phyloP scores from a whole-genome alignment of 2,888 invertebrate genomes.

The Pachymerium ferrugineum region DNA sequence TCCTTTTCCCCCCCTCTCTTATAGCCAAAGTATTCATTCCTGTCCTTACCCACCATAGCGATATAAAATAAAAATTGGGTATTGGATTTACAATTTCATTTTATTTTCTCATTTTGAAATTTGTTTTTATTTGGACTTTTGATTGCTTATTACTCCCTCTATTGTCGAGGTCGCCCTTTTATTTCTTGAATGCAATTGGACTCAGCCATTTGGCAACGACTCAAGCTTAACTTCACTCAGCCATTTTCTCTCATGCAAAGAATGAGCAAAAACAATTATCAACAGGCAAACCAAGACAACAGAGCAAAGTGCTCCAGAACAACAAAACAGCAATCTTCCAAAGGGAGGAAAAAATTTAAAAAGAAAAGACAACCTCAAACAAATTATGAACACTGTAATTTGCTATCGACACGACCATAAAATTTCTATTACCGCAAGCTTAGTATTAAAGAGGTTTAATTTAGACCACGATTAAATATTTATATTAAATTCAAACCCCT shows the following conservation, averaged over 20 bases:
- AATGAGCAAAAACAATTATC: slow-evolving; percentile 27
- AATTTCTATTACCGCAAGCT: background rate
- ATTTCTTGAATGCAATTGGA: slow-evolving; percentile 1
- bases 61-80: no score
- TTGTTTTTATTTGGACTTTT: background rate
- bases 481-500: background rate
- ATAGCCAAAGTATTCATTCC: background rate
- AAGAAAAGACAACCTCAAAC: background rate
- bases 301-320: background rate
- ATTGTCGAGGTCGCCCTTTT: slow-evolving; percentile 1
- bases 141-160: slow-evolving; percentile 16
- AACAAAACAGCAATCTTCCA: background rate
- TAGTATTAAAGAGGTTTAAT: background rate
- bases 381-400: background rate
- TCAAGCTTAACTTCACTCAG: slow-evolving; percentile 16
- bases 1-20: background rate
- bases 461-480: background rate
- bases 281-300: background rate
- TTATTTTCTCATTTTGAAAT: background rate
- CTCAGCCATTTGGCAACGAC: slow-evolving; percentile 19
- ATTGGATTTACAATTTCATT: background rate
- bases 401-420: background rate
- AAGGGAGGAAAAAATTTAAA: background rate
- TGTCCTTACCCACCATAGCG: no score
- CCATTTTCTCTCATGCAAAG: slow-evolving; percentile 24